Evolutionary conservation across 2,113 vertebrate genomes (phyloP).

Genomic region (Peromyscus maniculatus): DNA sequence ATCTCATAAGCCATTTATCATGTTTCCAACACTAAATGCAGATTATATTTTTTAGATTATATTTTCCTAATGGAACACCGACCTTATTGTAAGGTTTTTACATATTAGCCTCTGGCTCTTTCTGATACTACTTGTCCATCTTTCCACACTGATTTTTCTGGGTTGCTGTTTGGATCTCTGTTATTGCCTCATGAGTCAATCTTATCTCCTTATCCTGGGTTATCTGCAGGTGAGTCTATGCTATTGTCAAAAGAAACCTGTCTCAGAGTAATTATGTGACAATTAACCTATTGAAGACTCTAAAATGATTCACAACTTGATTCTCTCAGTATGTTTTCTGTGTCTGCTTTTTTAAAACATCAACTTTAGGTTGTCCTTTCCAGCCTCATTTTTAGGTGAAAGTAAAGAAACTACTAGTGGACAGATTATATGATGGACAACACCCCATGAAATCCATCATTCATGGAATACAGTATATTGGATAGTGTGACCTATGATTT

Average conservation of each 20-base stretch:
- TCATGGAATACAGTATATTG: constrained; percentile 52
- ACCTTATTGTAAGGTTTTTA: not conserved
- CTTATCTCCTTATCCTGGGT: constrained; percentile 15
- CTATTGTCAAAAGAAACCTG: constrained; percentile 21
- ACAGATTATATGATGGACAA: constrained; percentile 65
- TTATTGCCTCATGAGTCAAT: constrained; percentile 42
- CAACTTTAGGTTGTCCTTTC: constrained; percentile 55
- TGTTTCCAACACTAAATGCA: not conserved
- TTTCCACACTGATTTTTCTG: not conserved
- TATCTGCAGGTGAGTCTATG: not conserved
- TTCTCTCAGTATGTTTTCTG: constrained; percentile 59
- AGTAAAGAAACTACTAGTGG: constrained; percentile 58
- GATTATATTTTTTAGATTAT: not conserved
- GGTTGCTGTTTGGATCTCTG: not conserved
- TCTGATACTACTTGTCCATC: not conserved
- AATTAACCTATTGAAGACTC: constrained; percentile 2
- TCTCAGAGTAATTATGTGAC: constrained; percentile 12
- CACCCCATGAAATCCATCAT: constrained; percentile 61
- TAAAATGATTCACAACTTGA: constrained; percentile 45
- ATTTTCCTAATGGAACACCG: constrained; percentile 33
- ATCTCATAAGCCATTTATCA: not conserved
- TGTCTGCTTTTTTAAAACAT: constrained; percentile 36
- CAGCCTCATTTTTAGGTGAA: constrained; percentile 51
- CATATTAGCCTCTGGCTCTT: not conserved
- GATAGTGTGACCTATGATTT: constrained; percentile 69